Evolutionary conservation across 2,888 invertebrate genomes (phyloP).

Genomic region (Byasa hedistus): DNA sequence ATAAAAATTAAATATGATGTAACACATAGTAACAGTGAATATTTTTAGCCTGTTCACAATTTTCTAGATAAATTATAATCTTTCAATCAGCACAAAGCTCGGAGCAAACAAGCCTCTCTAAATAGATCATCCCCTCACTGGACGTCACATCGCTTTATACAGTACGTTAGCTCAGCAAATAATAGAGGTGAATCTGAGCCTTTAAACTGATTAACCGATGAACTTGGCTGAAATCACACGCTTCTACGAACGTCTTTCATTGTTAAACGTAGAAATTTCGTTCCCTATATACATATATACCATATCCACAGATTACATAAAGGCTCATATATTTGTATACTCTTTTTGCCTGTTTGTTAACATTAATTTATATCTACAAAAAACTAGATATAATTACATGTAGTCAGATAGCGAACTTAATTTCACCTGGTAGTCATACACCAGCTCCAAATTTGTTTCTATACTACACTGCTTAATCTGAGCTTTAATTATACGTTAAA

Average conservation of each 20-base stretch:
- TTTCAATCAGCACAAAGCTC: slow-evolving; percentile 6
- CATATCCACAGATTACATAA: no score
- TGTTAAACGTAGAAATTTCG: slow-evolving; percentile 15
- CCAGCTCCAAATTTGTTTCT: no score
- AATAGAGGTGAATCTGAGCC: slow-evolving; percentile 18
- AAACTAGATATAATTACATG: no score
- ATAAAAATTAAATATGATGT: not conserved
- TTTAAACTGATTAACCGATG: slow-evolving; percentile 18
- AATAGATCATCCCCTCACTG: slow-evolving; percentile 13
- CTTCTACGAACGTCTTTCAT: slow-evolving; percentile 15
- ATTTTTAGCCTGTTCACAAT: not conserved
- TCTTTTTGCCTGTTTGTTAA: no score
- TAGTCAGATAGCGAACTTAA: no score
- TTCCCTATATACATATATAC: not conserved
- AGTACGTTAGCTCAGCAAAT: slow-evolving; percentile 16
- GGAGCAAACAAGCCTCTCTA: slow-evolving; percentile 16
- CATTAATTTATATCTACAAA: no score
- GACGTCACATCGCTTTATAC: slow-evolving; percentile 10
- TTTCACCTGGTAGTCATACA: no score
- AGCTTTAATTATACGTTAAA: no score
- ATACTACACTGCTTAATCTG: no score
- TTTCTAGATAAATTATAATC: not conserved
- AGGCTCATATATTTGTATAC: no score
- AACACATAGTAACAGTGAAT: not conserved
- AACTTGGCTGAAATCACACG: slow-evolving; percentile 6